phyloP scores from a whole-genome alignment of 2,797 vertebrate species.

The Coregonus suidteri region DNA sequence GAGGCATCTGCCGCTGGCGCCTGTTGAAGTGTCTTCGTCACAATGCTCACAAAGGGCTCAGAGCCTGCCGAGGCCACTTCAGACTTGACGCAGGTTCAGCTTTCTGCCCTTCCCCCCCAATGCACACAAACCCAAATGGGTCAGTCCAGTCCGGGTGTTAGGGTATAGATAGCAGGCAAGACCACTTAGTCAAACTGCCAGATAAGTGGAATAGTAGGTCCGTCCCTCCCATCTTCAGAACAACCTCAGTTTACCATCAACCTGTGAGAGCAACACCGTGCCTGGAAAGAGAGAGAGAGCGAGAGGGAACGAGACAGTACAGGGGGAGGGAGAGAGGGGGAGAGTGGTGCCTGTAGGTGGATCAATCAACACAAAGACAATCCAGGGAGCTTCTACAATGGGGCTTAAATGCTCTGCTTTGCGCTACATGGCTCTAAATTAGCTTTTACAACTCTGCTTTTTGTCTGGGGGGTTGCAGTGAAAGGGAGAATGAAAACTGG shows the following conservation, averaged over 20 bases:
- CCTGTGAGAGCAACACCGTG: slow-evolving; percentile 39
- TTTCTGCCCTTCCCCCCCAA: slow-evolving; percentile 23
- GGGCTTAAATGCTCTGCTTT: slow-evolving; percentile 37
- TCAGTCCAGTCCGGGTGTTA: slow-evolving; percentile 27
- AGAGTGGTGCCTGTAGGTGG: slow-evolving; percentile 55
- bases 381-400: slow-evolving; percentile 48
- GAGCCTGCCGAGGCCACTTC: slow-evolving; percentile 57
- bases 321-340: slow-evolving; percentile 11
- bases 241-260: slow-evolving; percentile 8
- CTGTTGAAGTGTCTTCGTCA: slow-evolving; percentile 48
- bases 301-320: slow-evolving; percentile 46
- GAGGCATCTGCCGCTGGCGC: slow-evolving; percentile 23
- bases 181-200: slow-evolving; percentile 18
- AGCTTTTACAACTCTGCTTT: slow-evolving; percentile 40
- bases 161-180: slow-evolving; percentile 33
- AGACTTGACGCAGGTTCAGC: slow-evolving; percentile 30
- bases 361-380: slow-evolving; percentile 73
- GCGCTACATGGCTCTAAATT: slow-evolving; percentile 26
- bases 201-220: slow-evolving; percentile 25
- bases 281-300: slow-evolving; percentile 37
- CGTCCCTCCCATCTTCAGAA: slow-evolving; percentile 30
- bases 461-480: slow-evolving; percentile 24
- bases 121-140: slow-evolving; percentile 30
- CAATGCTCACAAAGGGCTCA: slow-evolving; percentile 25
- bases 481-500: no score